These are phyloP conservation scores for Argentina silus DNA, from an alignment of 2,797 vertebrate genomes.

Conservation along the genomic window DNA sequence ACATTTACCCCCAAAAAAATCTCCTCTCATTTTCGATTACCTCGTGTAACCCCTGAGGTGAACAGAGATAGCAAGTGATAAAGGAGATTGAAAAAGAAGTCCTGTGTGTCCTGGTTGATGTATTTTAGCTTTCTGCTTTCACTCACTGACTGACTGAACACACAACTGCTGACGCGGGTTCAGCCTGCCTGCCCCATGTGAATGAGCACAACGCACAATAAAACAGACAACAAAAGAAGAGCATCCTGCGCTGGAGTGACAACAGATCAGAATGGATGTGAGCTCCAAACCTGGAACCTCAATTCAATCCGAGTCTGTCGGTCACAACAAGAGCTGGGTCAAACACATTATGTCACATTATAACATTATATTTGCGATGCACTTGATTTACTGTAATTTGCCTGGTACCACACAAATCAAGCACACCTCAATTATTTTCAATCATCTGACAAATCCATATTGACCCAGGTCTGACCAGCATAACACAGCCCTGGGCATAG, in stretches of 20 bases:
- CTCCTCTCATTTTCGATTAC: no score
- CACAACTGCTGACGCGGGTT: conserved; percentile 59
- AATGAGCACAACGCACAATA: conserved; percentile 62
- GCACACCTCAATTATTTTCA: not conserved
- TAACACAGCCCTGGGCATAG: not conserved
- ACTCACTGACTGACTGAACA: no score
- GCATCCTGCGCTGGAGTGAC: conserved; percentile 33
- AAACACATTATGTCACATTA: no score
- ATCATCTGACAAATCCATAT: not conserved
- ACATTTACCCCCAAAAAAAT: no score
- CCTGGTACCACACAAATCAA: no score
- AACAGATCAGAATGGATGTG: conserved; percentile 32
- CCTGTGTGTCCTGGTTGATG: conserved; percentile 31
- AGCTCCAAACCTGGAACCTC: conserved; percentile 27
- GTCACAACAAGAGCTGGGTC: conserved; percentile 6
- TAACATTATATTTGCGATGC: no score
- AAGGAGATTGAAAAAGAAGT: conserved; percentile 36
- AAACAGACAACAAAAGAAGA: conserved; percentile 59
- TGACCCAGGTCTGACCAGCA: not conserved
- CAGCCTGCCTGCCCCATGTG: conserved; percentile 42
- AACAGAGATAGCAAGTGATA: conserved; percentile 32
- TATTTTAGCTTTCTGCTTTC: not conserved
- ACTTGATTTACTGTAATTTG: no score
- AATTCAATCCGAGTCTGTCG: conserved; percentile 12
- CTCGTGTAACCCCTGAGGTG: not conserved